phyloP scores from a whole-genome alignment of 2,888 invertebrate genomes.

The Pegoplata infirma region DNA sequence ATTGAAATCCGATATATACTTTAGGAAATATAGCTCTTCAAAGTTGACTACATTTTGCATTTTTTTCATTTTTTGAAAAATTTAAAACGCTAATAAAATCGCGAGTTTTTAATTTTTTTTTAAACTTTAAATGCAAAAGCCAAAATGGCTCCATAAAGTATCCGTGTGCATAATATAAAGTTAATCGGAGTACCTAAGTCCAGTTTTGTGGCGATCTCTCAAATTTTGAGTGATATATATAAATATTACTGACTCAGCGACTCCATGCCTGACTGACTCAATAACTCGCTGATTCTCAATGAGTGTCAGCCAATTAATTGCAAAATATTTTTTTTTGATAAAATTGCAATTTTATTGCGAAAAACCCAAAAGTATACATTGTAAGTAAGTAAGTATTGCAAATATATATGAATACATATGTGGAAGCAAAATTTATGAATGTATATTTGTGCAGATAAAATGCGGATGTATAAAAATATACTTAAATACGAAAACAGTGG shows the following conservation, averaged over 20 bases:
- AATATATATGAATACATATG: conserved; percentile 15
- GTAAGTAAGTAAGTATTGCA: conserved; percentile 9
- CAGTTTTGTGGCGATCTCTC: too few species aligned
- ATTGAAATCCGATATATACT: too few species aligned
- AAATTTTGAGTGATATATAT: too few species aligned
- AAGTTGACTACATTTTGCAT: too few species aligned
- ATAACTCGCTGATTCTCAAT: conserved; percentile 17
- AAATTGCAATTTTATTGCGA: conserved; percentile 55
- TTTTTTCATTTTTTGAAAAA: too few species aligned
- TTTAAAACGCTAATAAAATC: too few species aligned
- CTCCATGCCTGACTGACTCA: background rate
- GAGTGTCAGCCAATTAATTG: conserved; percentile 55
- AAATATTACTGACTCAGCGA: background rate
- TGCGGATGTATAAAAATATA: conserved; percentile 21
- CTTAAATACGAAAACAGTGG: conserved; percentile 29
- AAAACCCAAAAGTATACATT: conserved; percentile 13
- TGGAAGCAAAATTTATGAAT: background rate
- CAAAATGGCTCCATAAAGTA: too few species aligned
- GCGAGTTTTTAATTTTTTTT: too few species aligned
- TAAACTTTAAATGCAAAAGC: too few species aligned
- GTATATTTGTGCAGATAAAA: conserved; percentile 51
- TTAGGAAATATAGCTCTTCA: too few species aligned
- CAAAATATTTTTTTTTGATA: conserved; percentile 52
- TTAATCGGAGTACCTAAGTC: too few species aligned
- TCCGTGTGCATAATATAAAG: too few species aligned